Evolutionary conservation across 2,797 vertebrate genomes (phyloP), one percentile per base, ranked within the genome.

Genomic region (Pelobates cultripes): DNA sequence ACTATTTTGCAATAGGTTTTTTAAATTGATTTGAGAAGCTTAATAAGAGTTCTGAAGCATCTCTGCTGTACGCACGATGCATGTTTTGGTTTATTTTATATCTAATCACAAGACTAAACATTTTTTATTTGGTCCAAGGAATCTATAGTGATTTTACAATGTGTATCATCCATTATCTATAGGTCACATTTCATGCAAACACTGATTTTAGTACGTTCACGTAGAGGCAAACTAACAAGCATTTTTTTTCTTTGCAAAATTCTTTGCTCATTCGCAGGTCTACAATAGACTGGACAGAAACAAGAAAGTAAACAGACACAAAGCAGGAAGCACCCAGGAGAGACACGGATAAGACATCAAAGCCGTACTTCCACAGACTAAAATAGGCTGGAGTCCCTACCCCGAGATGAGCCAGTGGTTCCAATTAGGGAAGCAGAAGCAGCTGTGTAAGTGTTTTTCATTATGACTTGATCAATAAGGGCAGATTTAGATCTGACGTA

Each of bases 271-370:
- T 4, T 12, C 13, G 4, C 55, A 57, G 55, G 55, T 12, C 14
- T 57, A 1, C 40, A 2, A n/a, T 12, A 8, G 60, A 28, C 44
- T n/a, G 43, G 60, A 47, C 61, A 75, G 43, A 44, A 28, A 75
- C 43, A 42, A 74, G 73, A 64, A 64, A 66, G 73, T 64, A 61
- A 75, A 44, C 73, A 75, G 73, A 75, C 60, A 42, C 5, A 40
- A 51, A 66, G 43, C 73, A 64, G 60, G 43, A 75, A 75, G 73
- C 61, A 75, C 60, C 73, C 73, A 75, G 43, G 73, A 75, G 73
- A 75, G 73, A 64, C 61, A 15, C 4, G 4, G 60, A 75, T 42
- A 17, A 47, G 43, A 75, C 73, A 64, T 75, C 73, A 75, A 75
- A 75, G 73, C 10, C 61, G 40, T 17, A 66, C 41, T 43, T 13